phyloP scores from a whole-genome alignment of 2,113 vertebrate genomes.

The Kryptolebias marmoratus region DNA sequence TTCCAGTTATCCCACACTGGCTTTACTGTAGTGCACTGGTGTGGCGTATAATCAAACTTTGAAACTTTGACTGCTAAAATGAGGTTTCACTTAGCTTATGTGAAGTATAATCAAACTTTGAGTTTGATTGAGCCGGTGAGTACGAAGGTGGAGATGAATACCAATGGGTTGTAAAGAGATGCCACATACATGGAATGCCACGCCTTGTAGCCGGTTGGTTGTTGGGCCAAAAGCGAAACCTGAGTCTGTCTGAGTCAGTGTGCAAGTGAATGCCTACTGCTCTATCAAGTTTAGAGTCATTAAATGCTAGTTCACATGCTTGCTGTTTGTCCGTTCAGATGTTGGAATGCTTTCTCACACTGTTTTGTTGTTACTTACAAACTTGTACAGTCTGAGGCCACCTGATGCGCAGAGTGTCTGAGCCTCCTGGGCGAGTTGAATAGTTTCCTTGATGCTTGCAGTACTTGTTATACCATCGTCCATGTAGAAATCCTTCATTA shows the following conservation, averaged over 20 bases:
- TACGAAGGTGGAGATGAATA: not conserved
- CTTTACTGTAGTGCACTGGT: not conserved
- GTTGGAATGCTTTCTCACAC: not conserved
- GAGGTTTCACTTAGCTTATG: not conserved
- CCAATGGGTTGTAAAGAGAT: constrained; percentile 5
- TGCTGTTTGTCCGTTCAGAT: constrained; percentile 1
- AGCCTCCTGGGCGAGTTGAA: constrained; percentile 2
- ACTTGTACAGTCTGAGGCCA: constrained; percentile 14
- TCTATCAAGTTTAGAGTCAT: not conserved
- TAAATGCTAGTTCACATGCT: not conserved
- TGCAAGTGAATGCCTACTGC: not conserved
- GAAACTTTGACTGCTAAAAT: not conserved
- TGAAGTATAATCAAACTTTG: not conserved
- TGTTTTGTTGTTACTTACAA: constrained; percentile 2
- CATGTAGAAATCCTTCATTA: constrained; percentile 10
- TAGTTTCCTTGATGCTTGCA: not conserved
- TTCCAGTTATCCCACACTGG: constrained; percentile 12
- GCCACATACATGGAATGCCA: not conserved
- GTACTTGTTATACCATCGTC: constrained; percentile 7
- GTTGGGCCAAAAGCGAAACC: not conserved
- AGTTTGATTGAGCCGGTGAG: not conserved
- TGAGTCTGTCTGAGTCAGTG: constrained; percentile 1
- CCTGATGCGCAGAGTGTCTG: constrained; percentile 5
- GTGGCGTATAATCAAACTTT: not conserved
- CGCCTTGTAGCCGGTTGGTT: constrained; percentile 2